Evolutionary conservation across 2,797 vertebrate species (phyloP), one percentile per base, ranked within the genome.

Genomic region (Orientallactaga sibirica): DNA sequence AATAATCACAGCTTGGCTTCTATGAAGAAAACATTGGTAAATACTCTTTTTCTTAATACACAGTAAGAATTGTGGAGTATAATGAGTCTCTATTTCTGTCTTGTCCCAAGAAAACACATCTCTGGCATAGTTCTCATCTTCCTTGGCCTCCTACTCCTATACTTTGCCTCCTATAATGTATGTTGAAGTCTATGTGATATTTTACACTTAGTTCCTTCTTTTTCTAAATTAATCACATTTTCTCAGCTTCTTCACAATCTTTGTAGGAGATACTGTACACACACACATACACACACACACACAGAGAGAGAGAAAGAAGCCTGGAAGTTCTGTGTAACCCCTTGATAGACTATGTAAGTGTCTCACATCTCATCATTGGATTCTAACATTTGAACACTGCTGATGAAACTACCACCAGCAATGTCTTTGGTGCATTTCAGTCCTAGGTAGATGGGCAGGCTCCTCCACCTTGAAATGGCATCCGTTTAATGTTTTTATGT

Each of bases 231-330:
- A 7, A 62, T 55, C 16, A 33, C 2, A 27, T 86, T 84, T 61
- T 82, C 43, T 85, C 16, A 84, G 43, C 15, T 86, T 84, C 19
- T 89, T 92, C 70, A n/a, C 55, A 41, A 83, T 82, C 58, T 64
- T 75, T 83, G 41, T 83, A 70, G 55, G 71, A 10, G 19, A 3
- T 19, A 33, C 18, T 58, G 55, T 58, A 43, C 29, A 86, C 37
- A 62, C 25, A 27, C 4, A 29, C 16, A n/a, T 14, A 1, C 1
- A 43, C 22, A 14, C 27, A 64, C 43, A 76, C 9, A 37, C 58
- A 68, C 58, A 29, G 22, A 67, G 48, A 81, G 6, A 64, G 24
- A 68, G 7, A 66, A 43, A 87, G 1, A 58, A 55, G 15, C 24
- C 15, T 85, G 41, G 61, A 76, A 41, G 33, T 76, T 52, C 29